Evolutionary conservation across 2,113 vertebrate species (phyloP), one percentile per base, ranked within the genome.

Genomic region (Microcebus tavaratra): DNA sequence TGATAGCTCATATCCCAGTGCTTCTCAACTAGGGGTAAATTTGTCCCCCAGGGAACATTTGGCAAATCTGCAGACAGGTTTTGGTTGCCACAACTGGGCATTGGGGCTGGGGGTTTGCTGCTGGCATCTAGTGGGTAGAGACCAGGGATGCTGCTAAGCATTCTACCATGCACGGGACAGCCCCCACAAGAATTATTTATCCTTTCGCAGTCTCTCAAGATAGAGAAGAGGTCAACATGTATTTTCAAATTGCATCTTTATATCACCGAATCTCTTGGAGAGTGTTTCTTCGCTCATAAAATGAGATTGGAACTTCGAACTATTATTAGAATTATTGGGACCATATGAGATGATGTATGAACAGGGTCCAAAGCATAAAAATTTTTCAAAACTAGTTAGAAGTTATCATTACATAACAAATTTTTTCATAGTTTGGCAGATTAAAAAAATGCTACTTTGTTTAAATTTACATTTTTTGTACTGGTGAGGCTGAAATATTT

Each of bases 381-480:
- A 50, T 34, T 83, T 50, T 95, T 83, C 36, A 55, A 65, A 42
- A 67, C 11, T 78, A 89, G 25, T 68, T 39, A 88, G n/a, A 88
- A 55, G 31, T 36, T 83, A 79, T 4, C 31, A 93, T 70, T 65
- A 59, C 27, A 18, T 23, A 36, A 79, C 50, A 53, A 63, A 29
- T 20, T 76, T 76, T 42, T 45, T 75, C 15, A 39, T 42, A 86
- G 14, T 59, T 78, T 82, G 34, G 27, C 45, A 42, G 53, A 48
- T 84, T 88, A 65, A 42, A n/a, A n/a, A 57, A 57, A 57, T 57
- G 20, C 55, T 57, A 57, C 20, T 14, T 89, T 91, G 17, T 72
- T 96, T 81, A 72, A 50, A 82, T 79, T 13, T 72, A 29, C 53
- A 48, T 89, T 83, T 79, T 93, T 96, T 90, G 34, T 53, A 59